These are phyloP conservation scores for Apostichopus californicus DNA, from an alignment of 35 echinoderm and acorn worm genomes.

Conservation along the genomic window DNA sequence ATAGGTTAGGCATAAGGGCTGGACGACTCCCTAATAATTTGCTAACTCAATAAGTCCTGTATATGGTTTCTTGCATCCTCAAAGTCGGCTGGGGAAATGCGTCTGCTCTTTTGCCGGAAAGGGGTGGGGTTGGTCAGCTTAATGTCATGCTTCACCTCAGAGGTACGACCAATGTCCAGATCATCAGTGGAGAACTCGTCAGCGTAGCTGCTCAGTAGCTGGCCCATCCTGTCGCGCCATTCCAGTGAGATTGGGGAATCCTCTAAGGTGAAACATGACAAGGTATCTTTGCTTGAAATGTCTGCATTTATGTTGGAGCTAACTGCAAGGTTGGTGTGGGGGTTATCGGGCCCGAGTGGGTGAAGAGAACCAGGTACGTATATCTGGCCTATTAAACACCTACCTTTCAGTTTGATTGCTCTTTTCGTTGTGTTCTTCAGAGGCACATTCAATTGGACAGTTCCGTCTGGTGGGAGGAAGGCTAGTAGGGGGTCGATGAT, in stretches of 20 bases:
- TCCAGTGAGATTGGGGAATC: conserved; percentile 1
- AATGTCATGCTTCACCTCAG: conserved; percentile 60
- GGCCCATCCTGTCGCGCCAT: conserved; percentile 7
- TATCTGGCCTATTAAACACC: not conserved
- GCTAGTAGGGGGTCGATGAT: conserved; percentile 1
- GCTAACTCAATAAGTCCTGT: conserved; percentile 53
- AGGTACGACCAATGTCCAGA: conserved; percentile 69
- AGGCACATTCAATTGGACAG: not conserved
- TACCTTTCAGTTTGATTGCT: not conserved
- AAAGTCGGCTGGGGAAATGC: conserved; percentile 66
- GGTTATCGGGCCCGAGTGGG: not conserved
- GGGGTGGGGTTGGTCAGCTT: conserved; percentile 57
- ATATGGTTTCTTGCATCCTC: conserved; percentile 52
- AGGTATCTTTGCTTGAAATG: not conserved
- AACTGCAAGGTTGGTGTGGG: not conserved
- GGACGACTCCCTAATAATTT: conserved; percentile 45
- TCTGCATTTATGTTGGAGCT: not conserved
- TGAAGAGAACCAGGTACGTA: conserved; percentile 1
- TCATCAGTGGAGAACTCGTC: conserved; percentile 52
- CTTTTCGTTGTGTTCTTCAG: not conserved
- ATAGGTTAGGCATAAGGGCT: conserved; percentile 52
- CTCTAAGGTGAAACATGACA: not conserved
- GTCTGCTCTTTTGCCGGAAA: conserved; percentile 45
- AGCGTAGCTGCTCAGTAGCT: not conserved
- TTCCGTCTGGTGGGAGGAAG: not conserved